These are phyloP conservation scores for Heliothis virescens DNA, from an alignment of 1,140 invertebrate genomes.

Conservation along the genomic window DNA sequence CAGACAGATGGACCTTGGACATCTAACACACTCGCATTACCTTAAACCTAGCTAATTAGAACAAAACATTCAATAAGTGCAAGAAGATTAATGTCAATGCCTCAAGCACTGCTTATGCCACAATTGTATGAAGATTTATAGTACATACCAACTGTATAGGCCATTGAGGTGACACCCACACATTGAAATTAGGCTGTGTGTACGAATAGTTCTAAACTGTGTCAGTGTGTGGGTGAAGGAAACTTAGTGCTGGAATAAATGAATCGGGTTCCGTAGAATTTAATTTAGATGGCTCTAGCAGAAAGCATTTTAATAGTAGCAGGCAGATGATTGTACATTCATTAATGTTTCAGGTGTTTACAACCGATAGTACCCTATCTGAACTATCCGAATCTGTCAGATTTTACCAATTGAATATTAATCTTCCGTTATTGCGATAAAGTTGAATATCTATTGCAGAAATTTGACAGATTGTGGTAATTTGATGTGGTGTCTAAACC, in stretches of 20 bases:
- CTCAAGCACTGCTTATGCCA: neutral
- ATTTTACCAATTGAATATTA: too few species aligned
- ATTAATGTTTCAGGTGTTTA: too few species aligned
- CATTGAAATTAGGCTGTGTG: slow-evolving; percentile 21
- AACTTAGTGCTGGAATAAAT: too few species aligned
- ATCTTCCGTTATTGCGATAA: too few species aligned
- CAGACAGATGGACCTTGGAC: too few species aligned
- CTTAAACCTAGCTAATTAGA: neutral
- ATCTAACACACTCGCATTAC: neutral
- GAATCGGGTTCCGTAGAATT: neutral
- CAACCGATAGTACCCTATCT: too few species aligned
- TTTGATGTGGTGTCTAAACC: too few species aligned
- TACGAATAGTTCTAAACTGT: slow-evolving; percentile 22
- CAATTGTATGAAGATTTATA: slow-evolving; percentile 11
- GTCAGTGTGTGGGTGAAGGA: slow-evolving; percentile 26
- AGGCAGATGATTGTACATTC: too few species aligned
- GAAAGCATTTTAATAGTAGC: too few species aligned
- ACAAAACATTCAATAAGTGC: neutral
- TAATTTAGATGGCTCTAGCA: neutral
- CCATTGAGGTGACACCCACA: slow-evolving; percentile 24
- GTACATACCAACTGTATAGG: slow-evolving; percentile 3
- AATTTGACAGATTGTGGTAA: too few species aligned
- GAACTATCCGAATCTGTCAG: too few species aligned
- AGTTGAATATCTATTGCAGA: too few species aligned
- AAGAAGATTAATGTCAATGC: slow-evolving; percentile 16